Evolutionary conservation across 2,888 invertebrate species (phyloP), one percentile per base, ranked within the genome.

Genomic region (Aelia acuminata): DNA sequence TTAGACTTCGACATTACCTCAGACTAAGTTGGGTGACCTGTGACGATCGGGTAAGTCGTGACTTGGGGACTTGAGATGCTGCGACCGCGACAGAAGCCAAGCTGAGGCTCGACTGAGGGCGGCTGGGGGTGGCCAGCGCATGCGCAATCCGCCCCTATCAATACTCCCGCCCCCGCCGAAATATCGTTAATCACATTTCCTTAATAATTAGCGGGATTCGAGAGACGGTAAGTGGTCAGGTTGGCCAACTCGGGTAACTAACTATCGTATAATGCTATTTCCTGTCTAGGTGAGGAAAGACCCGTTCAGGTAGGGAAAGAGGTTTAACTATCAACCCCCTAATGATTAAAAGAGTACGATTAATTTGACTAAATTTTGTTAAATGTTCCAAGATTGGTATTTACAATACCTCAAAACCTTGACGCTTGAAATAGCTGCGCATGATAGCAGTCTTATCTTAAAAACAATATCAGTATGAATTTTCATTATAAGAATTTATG

Each of bases 161-260:
- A 80, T 80, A 80, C 80, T 80, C 80, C 80, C 80, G 80, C 80
- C 80, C 80, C 80, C 80, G 80, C 80, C 80, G 43, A 47, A 80
- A 80, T 80, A 47, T 80, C 80, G 43, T 80, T 80, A 39, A 80
- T 80, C 80, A 80, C 39, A 39, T 47, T 47, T 80, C 43, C 80
- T 43, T 80, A 35, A 80, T 80, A 80, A 80, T 80, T 80, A 80
- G 43, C 80, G 39, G 80, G 20, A 80, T 80, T 80, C 63, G 63
- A 70, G 63, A 70, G 63, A 35, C 35, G 18, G 63, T 35, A 70
- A 70, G 63, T 70, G 63, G 63, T 70, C 63, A 70, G 8, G 35
- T 35, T 70, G 63, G 63, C 35, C 63, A 35, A 35, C 31, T 26
- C 15, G 3, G 35, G 5, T 35, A 70, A 70, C 63, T 35, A 70